phyloP scores from a whole-genome alignment of 2,113 vertebrate species.

The Bambusicola thoracicus region DNA sequence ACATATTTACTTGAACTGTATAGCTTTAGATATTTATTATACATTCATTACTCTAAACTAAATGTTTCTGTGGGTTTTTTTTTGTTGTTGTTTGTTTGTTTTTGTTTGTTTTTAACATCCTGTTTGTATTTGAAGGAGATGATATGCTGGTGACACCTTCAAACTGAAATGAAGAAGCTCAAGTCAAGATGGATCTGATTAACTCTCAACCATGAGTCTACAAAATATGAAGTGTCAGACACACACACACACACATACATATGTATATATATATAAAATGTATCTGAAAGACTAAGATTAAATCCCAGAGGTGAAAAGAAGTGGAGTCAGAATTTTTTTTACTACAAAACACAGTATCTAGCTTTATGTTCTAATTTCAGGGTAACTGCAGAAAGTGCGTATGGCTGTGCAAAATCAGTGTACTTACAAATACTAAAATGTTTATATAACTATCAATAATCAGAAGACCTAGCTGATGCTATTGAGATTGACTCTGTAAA shows the following conservation, averaged over 20 bases:
- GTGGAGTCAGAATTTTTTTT: neutral
- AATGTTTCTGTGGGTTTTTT: neutral
- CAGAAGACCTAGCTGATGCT: neutral
- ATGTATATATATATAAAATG: neutral
- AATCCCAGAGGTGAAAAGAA: neutral
- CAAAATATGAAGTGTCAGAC: neutral
- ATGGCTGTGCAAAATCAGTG: neutral
- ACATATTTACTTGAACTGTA: neutral
- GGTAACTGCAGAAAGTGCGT: neutral
- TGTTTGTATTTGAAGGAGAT: neutral
- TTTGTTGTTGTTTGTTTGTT: no score
- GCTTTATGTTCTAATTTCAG: neutral
- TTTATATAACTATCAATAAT: neutral
- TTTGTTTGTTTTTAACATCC: neutral
- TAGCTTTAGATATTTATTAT: neutral
- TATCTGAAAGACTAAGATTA: neutral
- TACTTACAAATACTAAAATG: neutral
- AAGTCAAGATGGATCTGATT: neutral
- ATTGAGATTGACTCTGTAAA: neutral
- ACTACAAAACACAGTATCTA: neutral
- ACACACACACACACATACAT: fast-evolving
- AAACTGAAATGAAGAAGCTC: neutral
- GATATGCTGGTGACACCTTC: neutral
- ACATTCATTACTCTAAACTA: neutral
- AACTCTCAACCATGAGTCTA: neutral